Evolutionary conservation across 2,113 vertebrate species (phyloP).

Genomic region (Corvus moneduloides): DNA sequence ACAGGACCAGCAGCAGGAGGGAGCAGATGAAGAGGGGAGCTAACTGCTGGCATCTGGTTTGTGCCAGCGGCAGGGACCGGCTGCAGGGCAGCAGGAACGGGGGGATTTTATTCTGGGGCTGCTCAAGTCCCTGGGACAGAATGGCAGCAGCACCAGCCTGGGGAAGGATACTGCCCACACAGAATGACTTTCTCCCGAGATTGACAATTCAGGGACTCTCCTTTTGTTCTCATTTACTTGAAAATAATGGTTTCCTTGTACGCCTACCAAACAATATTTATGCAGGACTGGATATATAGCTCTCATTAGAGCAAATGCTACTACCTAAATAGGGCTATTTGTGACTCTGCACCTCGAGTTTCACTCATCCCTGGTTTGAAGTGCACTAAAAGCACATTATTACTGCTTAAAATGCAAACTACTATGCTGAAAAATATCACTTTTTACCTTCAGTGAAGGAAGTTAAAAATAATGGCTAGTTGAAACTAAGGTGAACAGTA

Average conservation of each 20-base stretch:
- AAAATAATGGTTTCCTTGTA: background rate
- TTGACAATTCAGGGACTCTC: constrained; percentile 32
- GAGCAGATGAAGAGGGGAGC: background rate
- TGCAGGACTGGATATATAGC: constrained; percentile 61
- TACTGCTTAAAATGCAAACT: constrained; percentile 78
- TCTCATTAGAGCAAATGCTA: constrained; percentile 66
- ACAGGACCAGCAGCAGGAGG: background rate
- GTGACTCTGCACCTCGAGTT: constrained; percentile 66
- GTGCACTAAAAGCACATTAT: constrained; percentile 75
- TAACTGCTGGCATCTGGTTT: background rate
- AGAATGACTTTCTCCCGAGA: background rate
- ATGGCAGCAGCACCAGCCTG: background rate
- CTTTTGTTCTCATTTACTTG: constrained; percentile 55
- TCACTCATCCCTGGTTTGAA: constrained; percentile 73
- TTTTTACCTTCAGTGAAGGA: constrained; percentile 67
- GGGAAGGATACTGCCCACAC: background rate
- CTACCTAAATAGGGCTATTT: constrained; percentile 74
- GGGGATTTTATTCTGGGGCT: background rate
- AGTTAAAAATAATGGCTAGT: constrained; percentile 70
- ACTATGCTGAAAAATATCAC: constrained; percentile 71
- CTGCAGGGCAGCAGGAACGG: background rate
- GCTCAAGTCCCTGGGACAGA: background rate
- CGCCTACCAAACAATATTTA: constrained; percentile 63
- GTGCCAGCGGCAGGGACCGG: accelerated
- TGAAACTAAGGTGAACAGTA: constrained; percentile 54